A percentile compares a stretch with the other conserved stretches of the same genome.
These are phyloP conservation scores for Macrochelys suwanniensis DNA, from an alignment of 2,797 vertebrate genomes.

Conservation along the genomic window DNA sequence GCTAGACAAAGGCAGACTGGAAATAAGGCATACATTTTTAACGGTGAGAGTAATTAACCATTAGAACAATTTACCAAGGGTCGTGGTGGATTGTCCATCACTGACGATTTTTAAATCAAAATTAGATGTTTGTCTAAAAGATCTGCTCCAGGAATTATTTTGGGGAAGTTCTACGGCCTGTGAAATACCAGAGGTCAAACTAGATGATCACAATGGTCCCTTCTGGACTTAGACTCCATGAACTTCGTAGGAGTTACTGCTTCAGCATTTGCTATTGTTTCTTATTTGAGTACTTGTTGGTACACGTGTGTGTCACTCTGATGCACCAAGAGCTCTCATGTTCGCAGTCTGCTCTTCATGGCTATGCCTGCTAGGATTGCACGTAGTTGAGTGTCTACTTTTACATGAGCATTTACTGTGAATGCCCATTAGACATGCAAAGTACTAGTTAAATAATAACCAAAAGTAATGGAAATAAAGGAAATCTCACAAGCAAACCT, in stretches of 20 bases:
- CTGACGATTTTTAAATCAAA: not conserved
- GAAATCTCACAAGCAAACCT: not conserved
- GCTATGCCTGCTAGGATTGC: not conserved
- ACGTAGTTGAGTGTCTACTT: not conserved
- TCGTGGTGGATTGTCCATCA: not conserved
- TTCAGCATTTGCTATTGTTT: not conserved
- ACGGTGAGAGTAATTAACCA: not conserved
- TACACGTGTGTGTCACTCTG: not conserved
- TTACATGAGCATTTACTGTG: not conserved
- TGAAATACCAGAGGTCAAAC: not conserved
- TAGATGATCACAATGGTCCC: not conserved
- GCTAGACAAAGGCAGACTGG: not conserved
- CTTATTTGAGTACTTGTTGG: not conserved
- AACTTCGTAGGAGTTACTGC: not conserved
- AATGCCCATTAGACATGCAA: not conserved
- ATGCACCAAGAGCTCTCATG: not conserved
- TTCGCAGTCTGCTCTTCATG: not conserved
- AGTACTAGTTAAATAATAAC: not conserved
- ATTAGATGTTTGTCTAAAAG: not conserved
- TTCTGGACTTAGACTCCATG: not conserved
- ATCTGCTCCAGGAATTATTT: not conserved
- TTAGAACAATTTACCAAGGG: not conserved
- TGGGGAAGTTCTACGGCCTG: not conserved
- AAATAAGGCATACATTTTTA: not conserved
- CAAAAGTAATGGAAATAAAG: constrained; percentile 9